Evolutionary conservation across 2,888 invertebrate species (phyloP), one percentile per base, ranked within the genome.

Genomic region (Aromia moschata): DNA sequence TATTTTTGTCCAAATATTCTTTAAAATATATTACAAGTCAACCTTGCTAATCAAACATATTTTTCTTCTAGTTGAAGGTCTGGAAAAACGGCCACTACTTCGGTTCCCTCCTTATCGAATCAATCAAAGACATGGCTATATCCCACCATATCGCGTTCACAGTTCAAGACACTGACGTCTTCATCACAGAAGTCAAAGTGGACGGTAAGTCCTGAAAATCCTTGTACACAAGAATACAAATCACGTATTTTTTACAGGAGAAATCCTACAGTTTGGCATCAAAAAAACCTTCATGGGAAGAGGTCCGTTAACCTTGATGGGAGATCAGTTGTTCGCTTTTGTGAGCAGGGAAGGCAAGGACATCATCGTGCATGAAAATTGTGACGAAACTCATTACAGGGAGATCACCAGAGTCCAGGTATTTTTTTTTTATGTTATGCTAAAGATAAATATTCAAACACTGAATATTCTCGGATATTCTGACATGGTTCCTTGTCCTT

Each of bases 41-140:
- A n/a, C n/a, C n/a, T n/a, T n/a, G n/a, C n/a, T n/a, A n/a, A n/a
- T n/a, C n/a, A n/a, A n/a, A n/a, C n/a, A n/a, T n/a, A n/a, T 65
- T 7, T 33, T 33, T 33, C 54, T 74, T 73, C 20, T 68, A 88
- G 87, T 82, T 88, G 9, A 77, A 79, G 43, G 79, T 87, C 14
- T 87, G 83, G 73, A 82, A 86, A 75, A 80, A 86, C 59, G 82
- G 86, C 59, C 75, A 71, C 47, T 73, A 82, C 40, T 83, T 84
- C 67, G 84, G 85, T 15, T 57, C 56, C 5, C 56, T 76, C 3
- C 71, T 70, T 47, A 68, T 73, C 11, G 89, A 89, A 76, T 88
- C 89, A 77, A 84, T 89, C 1, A 87, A 87, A 78, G 87, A 85
- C 70, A 76, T 89, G 58, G 77, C 82, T 44, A 80, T 85, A n/a